Evolutionary conservation across 2,113 vertebrate species (phyloP).

Genomic region (Amphiprion percula): DNA sequence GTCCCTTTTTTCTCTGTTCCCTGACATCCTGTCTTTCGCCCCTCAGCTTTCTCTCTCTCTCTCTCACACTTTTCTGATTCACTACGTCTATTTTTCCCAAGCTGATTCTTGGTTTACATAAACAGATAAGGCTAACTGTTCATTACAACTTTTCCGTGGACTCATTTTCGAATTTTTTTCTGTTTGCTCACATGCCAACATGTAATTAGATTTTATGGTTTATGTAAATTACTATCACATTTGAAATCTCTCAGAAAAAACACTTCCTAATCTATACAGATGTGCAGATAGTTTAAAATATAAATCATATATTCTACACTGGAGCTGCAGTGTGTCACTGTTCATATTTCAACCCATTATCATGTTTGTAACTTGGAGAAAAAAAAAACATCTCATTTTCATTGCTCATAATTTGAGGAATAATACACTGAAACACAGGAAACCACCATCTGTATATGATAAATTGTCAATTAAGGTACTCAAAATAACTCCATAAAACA

Average conservation of each 20-base stretch:
- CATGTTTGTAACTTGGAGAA: neutral
- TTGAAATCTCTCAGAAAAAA: neutral
- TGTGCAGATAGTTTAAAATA: neutral
- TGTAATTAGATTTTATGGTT: neutral
- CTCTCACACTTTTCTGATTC: slow-evolving; percentile 21
- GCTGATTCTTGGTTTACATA: slow-evolving; percentile 44
- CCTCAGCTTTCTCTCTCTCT: slow-evolving; percentile 27
- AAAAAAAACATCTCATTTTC: neutral
- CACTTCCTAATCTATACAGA: neutral
- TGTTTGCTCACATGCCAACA: neutral
- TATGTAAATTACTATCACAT: neutral
- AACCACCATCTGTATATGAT: too few relatives aligned
- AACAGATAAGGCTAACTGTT: slow-evolving; percentile 49
- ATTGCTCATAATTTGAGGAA: neutral
- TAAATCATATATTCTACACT: neutral
- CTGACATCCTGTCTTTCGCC: slow-evolving; percentile 53
- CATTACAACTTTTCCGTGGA: slow-evolving; percentile 23
- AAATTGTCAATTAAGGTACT: too few relatives aligned
- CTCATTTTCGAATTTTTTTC: slow-evolving; percentile 25
- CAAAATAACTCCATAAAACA: too few relatives aligned
- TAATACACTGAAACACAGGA: too few relatives aligned
- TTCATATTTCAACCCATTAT: neutral
- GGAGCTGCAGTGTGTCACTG: neutral
- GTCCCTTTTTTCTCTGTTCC: slow-evolving; percentile 50
- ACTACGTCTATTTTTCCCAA: slow-evolving; percentile 28